Conservation (phyloP, 2,888 invertebrate species). For the Drosophila nigritarsus region DNA sequence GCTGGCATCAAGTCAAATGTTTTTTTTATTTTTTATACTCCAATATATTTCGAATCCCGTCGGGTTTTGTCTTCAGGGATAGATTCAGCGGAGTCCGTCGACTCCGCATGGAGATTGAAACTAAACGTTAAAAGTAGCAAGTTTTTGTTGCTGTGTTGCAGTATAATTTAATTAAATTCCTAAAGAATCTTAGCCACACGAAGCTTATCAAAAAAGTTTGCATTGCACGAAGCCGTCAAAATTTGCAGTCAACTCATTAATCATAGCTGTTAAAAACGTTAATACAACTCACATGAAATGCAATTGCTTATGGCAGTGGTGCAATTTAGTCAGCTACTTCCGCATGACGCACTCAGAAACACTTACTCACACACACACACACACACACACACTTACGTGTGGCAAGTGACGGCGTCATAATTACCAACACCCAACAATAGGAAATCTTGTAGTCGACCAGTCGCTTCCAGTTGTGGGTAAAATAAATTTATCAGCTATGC, state of each 20-base stretch:
- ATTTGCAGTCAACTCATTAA: slow-evolving; percentile 53
- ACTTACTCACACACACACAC: slow-evolving; percentile 5
- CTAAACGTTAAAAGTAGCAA: background rate
- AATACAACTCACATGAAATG: slow-evolving; percentile 66
- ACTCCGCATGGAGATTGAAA: background rate
- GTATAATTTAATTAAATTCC: slow-evolving; percentile 15
- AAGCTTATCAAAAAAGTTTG: slow-evolving; percentile 20
- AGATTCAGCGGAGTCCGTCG: background rate
- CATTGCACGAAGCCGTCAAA: slow-evolving; percentile 28
- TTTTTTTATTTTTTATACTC: background rate
- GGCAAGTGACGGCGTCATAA: slow-evolving; percentile 64
- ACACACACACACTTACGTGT: slow-evolving; percentile 20
- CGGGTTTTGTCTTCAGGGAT: background rate
- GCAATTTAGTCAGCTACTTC: slow-evolving; percentile 69
- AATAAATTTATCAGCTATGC: slow-evolving; percentile 74
- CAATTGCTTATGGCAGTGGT: slow-evolving; percentile 47
- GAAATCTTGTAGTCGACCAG: slow-evolving; percentile 11
- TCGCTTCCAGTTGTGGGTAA: slow-evolving; percentile 50
- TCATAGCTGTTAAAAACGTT: slow-evolving; percentile 50
- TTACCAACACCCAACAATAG: slow-evolving; percentile 45
- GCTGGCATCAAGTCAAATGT: background rate
- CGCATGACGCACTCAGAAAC: slow-evolving; percentile 26
- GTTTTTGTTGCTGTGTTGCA: background rate
- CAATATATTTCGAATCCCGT: background rate
- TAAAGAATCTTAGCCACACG: background rate